Base-by-base conservation (phyloP, 53 echinoderm and acorn worm species). In the Holothuria leucospilota region DNA sequence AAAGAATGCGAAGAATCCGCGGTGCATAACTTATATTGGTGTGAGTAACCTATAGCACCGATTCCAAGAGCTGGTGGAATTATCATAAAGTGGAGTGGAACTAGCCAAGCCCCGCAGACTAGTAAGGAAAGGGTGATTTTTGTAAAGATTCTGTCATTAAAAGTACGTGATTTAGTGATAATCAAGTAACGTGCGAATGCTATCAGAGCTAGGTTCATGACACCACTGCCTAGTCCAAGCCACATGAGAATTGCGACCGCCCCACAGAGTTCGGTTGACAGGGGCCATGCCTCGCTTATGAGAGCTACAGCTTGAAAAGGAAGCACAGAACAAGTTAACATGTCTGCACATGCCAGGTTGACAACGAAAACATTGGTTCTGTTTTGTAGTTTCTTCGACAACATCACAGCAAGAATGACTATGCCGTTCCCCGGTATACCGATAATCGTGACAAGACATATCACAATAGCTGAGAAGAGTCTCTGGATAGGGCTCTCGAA, bases 291-390 rank as follows among this genome's bases (percentile, higher is more conserved):
- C 0, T 39, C 25, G 52, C 90, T 91, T 29, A 91, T 52, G 11
- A 92, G 62, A 4, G 91, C 87, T 23, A 91, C 77, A 9, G 84
- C 91, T 40, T 93, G 89, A 89, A 92, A 92, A 13, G 96, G 96
- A 40, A 96, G 67, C 27, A 84, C 88, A 41, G 90, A 20, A 53
- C 90, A 90, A 9, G 94, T 94, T 20, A 92, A 77, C 20, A 96
- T 88, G 66, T 96, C 96, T 20, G 94, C 89, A 62, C 88, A 86
- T 53, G 92, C 89, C 21, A 96, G 94, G 27, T 92, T 94, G 42
- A 94, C 91, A 9, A 96, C 94, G 82, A 94, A 96, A n/a, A 96
- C 92, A 71, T 96, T 96, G 27, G 96, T 96, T 15, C 86, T 87
- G 20, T 94, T 96, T 34, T 94, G 90, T 59, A 96, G 89, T 49